phyloP scores from a whole-genome alignment of 2,113 vertebrate species.

The Sarotherodon lohbergeri region DNA sequence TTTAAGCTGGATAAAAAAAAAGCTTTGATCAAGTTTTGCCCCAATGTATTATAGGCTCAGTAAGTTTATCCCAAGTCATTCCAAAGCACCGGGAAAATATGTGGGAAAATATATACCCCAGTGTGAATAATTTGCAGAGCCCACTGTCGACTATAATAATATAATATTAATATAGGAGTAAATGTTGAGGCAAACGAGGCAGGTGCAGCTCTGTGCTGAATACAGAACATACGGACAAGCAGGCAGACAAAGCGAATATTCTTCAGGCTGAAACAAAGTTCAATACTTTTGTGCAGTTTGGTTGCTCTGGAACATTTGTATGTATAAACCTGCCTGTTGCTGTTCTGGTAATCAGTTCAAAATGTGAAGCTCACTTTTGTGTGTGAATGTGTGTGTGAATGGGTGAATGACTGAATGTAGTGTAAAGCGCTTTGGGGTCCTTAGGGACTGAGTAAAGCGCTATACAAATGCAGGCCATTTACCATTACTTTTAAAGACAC shows the following conservation, averaged over 20 bases:
- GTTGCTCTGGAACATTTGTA: neutral
- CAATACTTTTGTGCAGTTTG: neutral
- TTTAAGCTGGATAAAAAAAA: neutral
- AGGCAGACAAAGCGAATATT: fast-evolving
- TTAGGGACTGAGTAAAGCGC: too few species aligned
- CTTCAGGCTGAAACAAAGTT: neutral
- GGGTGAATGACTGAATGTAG: too few species aligned
- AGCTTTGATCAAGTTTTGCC: neutral
- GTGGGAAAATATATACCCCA: neutral
- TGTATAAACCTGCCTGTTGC: neutral
- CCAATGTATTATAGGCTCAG: neutral
- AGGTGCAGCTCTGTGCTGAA: neutral
- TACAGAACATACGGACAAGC: neutral
- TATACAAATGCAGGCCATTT: too few species aligned
- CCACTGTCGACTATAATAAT: neutral
- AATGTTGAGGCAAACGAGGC: neutral
- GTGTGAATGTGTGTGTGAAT: too few species aligned
- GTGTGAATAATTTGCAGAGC: neutral
- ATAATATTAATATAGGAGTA: neutral
- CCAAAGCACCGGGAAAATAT: neutral
- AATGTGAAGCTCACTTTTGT: neutral
- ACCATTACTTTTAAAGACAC: neutral
- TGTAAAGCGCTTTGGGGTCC: too few species aligned
- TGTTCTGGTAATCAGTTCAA: neutral
- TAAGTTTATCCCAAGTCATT: neutral